Base-by-base conservation (phyloP, 2,888 invertebrate genomes). In the Chironomus riparius region DNA sequence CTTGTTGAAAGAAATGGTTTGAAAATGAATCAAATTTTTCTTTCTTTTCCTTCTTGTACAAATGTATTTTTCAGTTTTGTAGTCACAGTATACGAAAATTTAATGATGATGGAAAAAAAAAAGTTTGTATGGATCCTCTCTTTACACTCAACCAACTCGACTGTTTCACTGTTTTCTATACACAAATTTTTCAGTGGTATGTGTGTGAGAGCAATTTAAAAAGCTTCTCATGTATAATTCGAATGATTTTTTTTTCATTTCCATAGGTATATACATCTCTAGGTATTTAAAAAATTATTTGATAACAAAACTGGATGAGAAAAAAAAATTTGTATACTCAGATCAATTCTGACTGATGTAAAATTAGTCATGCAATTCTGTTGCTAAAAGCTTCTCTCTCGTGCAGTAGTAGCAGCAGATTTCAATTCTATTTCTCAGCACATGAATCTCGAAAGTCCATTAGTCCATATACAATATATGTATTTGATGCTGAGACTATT, bases 31-130 rank as follows among this genome's bases (percentile, higher is more conserved):
- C 74, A 74, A 74, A 73, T 62, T 74, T 62, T 24, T 56, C 56
- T 56, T 72, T 72, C 72, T 72, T 68, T 74, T 74, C 74, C 74
- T 74, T 74, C 74, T 74, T 68, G 21, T 65, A 22, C 21, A 38
- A 38, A 38, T 38, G 38, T 38, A 38, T 38, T 38, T 38, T 38
- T 38, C 38, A 38, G 38, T 38, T 38, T 38, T 38, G 38, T 38
- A 38, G 38, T 7, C 38, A 38, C 38, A 10, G 38, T 38, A 38
- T 38, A 38, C 38, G 38, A 38, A 38, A 38, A 38, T 38, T 38
- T 38, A 38, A 38, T 38, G 38, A 47, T 56, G 22, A 47, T 24
- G 50, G 47, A 69, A 50, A 48, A 70, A 48, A 70, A 38, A 18
- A 15, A n/a, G 15, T 56, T 56, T 56, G 18, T 56, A 56, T 56